Base-by-base conservation (phyloP, 35 echinoderm and acorn worm species). In the Heliocidaris erythrogramma region DNA sequence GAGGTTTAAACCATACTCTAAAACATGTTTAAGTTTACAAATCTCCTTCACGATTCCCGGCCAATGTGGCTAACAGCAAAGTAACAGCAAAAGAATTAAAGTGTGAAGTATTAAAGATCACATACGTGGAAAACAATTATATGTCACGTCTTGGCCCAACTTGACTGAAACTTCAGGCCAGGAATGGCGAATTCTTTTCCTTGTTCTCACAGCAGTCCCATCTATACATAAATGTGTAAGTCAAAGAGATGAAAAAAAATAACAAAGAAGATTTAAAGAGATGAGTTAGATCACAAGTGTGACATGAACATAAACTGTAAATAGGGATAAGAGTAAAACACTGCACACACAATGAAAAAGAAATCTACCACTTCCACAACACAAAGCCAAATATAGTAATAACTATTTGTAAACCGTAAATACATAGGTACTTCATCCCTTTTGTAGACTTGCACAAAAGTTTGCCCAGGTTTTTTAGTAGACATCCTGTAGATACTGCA, bases 51-150 rank as follows among this genome's bases (percentile, higher is more conserved):
- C 7, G 61, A 13, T 0, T 71, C 24, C 14, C 17, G 24, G 24
- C 61, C 61, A 71, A 16, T 71, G 24, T 27, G 61, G 24, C 61
- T n/a, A 71, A 71, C 61, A 71, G 12, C 24, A 27, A n/a, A 78
- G 27, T n/a, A 78, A 78, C 35, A 42, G 35, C 35, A 42, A 42
- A 5, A 27, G 27, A 78, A 78, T 5, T 27, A 78, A 78, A n/a
- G 27, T 24, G 17, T 78, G 65, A 78, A 78, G 65, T 21, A 78
- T 78, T 78, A 78, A 78, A 78, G 17, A 78, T 78, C 65, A 89
- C 87, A 89, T 89, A 89, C 87, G 87, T 89, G 87, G 87, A 89
- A 89, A 89, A 89, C 87, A 89, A 89, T 89, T 89, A 89, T 47
- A 89, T 48, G 87, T 89, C 31, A 89, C 87, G 47, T 89, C 87